Percentiles rank a stretch among this genome's conserved stretches.
These are phyloP conservation scores for Heteromormyrus szaboi DNA, from an alignment of 2,797 vertebrate species.

Conservation along the genomic window DNA sequence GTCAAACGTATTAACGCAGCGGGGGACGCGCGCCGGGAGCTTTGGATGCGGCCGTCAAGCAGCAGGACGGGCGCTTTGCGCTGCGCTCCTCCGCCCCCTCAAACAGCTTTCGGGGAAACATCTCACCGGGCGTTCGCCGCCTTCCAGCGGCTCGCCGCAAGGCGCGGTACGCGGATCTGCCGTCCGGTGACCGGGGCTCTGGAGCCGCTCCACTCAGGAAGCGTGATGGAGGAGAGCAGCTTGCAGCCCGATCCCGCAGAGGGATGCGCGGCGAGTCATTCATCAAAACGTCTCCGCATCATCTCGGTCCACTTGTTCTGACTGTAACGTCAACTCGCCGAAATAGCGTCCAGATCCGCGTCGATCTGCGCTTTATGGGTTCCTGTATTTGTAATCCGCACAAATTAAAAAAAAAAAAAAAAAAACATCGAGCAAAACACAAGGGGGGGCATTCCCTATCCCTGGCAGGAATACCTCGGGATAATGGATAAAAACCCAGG, in stretches of 20 bases:
- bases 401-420: background rate
- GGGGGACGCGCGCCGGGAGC: constrained; percentile 2
- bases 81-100: background rate
- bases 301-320: background rate
- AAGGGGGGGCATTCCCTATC: background rate
- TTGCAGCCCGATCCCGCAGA: background rate
- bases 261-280: background rate
- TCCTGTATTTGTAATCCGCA: background rate
- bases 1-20: constrained; percentile 12
- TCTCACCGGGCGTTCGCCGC: constrained; percentile 2
- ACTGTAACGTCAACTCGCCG: background rate
- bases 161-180: background rate
- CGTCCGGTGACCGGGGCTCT: background rate
- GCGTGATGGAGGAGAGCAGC: constrained; percentile 2
- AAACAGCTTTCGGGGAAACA: background rate
- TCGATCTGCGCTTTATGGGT: background rate
- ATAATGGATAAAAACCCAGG: background rate
- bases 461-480: background rate
- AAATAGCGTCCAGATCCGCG: background rate
- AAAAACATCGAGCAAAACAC: background rate
- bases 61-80: background rate
- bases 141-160: background rate
- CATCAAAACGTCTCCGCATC: constrained; percentile 7
- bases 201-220: background rate
- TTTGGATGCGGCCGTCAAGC: constrained; percentile 7